Percentiles rank a stretch among this genome's conserved stretches.
Conservation (phyloP, 2,888 invertebrate genomes). For the Neuroscelio doddi region DNA sequence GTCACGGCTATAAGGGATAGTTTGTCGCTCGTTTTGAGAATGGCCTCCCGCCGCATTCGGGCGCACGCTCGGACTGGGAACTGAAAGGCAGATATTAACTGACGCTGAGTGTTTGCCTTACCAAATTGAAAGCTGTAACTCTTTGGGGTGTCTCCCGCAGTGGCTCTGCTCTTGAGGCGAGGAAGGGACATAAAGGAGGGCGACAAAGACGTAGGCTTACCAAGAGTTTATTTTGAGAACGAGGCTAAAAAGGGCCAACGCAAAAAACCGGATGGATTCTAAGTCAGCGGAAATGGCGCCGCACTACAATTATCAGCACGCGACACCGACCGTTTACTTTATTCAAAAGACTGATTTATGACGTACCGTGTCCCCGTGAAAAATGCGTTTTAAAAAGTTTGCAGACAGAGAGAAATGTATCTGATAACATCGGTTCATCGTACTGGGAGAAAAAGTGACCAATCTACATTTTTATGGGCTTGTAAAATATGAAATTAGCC, state of each 20-base stretch:
- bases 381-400: background rate
- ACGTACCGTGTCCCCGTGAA: background rate
- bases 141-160: slow-evolving; percentile 53
- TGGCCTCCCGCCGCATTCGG: slow-evolving; percentile 5
- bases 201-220: slow-evolving; percentile 13
- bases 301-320: slow-evolving; percentile 12
- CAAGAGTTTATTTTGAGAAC: slow-evolving; percentile 61
- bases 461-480: background rate
- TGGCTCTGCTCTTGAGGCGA: slow-evolving; percentile 29
- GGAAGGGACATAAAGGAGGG: slow-evolving; percentile 7
- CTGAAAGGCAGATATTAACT: slow-evolving; percentile 27
- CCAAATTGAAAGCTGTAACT: slow-evolving; percentile 66
- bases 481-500: no score
- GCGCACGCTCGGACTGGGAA: slow-evolving; percentile 6
- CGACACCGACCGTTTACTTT: slow-evolving; percentile 8
- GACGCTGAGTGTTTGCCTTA: slow-evolving; percentile 55
- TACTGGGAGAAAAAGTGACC: background rate
- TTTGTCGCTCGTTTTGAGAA: slow-evolving; percentile 15
- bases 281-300: slow-evolving; percentile 14
- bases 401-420: background rate
- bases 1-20: slow-evolving; percentile 10
- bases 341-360: slow-evolving; percentile 3
- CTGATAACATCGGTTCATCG: background rate
- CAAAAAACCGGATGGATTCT: slow-evolving; percentile 46
- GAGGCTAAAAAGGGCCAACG: slow-evolving; percentile 55